Evolutionary conservation across 2,888 invertebrate genomes (phyloP).

Genomic region (Drosophila tripunctata): DNA sequence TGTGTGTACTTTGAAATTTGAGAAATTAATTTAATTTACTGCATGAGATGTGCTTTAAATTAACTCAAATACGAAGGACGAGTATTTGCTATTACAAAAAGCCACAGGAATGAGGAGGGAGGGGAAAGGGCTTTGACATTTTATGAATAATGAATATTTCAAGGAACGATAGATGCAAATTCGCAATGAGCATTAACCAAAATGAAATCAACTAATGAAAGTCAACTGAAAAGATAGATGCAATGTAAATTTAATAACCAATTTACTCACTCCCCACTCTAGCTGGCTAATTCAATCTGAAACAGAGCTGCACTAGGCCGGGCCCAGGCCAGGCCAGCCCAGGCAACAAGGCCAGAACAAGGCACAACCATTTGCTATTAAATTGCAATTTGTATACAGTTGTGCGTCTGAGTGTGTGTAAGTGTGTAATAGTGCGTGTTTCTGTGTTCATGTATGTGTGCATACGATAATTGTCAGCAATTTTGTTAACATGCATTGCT

Average conservation of each 20-base stretch:
- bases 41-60: constrained; percentile 17
- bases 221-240: constrained; percentile 51
- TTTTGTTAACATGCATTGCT: constrained; percentile 59
- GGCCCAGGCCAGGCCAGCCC: constrained; percentile 16
- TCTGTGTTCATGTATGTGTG: constrained; percentile 13
- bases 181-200: constrained; percentile 57
- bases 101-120: neutral
- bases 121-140: constrained; percentile 12
- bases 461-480: constrained; percentile 70
- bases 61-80: constrained; percentile 5
- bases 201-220: constrained; percentile 69
- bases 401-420: neutral
- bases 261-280: constrained; percentile 27
- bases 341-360: constrained; percentile 1
- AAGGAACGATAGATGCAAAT: constrained; percentile 40
- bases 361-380: constrained; percentile 46
- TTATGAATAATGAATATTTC: constrained; percentile 32
- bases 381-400: constrained; percentile 55
- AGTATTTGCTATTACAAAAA: neutral
- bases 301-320: no score
- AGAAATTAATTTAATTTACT: constrained; percentile 46
- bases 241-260: constrained; percentile 68
- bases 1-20: constrained; percentile 8
- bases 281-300: constrained; percentile 59
- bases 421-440: neutral